Conservation (phyloP, 2,113 vertebrate genomes). For the Hemichromis elongatus region DNA sequence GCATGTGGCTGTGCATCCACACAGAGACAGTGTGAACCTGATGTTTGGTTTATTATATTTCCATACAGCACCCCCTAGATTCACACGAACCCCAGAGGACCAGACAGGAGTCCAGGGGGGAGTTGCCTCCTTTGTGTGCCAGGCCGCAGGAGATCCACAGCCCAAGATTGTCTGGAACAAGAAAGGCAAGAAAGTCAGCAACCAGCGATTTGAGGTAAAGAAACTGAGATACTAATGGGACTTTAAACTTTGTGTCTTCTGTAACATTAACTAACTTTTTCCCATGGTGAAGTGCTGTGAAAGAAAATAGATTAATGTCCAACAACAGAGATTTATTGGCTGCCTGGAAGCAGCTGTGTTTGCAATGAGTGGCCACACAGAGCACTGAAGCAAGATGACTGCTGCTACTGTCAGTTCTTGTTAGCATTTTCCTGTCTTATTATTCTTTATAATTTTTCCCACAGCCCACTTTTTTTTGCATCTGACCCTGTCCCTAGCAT, state of each 20-base stretch:
- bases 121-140: conserved; percentile 95
- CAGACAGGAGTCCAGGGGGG: conserved; percentile 96
- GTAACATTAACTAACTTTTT: background rate
- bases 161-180: conserved; percentile 99
- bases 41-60: background rate
- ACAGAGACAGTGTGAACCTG: background rate
- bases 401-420: background rate
- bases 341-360: background rate
- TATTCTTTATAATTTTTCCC: background rate
- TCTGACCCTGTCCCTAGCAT: background rate
- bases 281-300: background rate
- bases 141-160: conserved; percentile 93
- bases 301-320: background rate
- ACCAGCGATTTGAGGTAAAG: conserved; percentile 98
- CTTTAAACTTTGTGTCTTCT: background rate
- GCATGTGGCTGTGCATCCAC: background rate
- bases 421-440: background rate
- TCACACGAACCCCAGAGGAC: conserved; percentile 90
- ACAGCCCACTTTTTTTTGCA: background rate
- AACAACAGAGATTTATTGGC: background rate
- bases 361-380: background rate
- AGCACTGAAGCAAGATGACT: background rate
- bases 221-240: background rate
- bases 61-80: conserved; percentile 86
- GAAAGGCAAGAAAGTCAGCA: conserved; percentile 99